Evolutionary conservation across 2,113 vertebrate genomes (phyloP).

Genomic region (Sphaerodactylus townsendi): DNA sequence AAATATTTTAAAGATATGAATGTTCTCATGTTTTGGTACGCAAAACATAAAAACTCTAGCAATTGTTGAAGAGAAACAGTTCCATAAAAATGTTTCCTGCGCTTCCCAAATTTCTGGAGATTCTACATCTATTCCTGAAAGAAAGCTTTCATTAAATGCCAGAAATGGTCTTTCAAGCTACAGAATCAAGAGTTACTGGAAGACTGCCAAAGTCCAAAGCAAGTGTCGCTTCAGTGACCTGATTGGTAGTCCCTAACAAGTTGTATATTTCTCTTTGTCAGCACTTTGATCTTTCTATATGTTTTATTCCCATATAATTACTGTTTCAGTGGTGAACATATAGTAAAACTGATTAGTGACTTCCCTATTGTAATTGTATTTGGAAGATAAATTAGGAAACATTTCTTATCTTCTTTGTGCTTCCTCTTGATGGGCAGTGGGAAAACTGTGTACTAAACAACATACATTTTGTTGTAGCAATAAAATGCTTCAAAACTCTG

Average conservation of each 20-base stretch:
- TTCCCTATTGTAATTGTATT: not conserved
- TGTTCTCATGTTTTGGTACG: not conserved
- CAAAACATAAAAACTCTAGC: not conserved
- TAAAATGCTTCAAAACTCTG: not conserved
- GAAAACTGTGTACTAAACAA: not conserved
- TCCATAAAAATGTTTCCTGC: slow-evolving; percentile 7
- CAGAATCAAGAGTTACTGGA: slow-evolving; percentile 5
- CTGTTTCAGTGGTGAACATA: not conserved
- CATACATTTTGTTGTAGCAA: not conserved
- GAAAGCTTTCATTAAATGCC: slow-evolving; percentile 5
- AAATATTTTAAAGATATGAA: too few species aligned
- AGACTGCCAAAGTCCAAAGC: not conserved
- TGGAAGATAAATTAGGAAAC: not conserved
- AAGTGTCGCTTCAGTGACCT: not conserved
- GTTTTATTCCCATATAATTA: not conserved
- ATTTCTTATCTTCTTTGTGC: not conserved
- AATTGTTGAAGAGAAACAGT: not conserved
- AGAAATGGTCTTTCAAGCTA: not conserved
- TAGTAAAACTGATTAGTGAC: not conserved
- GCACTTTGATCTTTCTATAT: not conserved
- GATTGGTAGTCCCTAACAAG: not conserved
- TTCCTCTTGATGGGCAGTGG: not conserved
- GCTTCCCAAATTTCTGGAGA: not conserved
- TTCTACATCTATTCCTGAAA: slow-evolving; percentile 27
- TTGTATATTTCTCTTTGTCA: not conserved